These are phyloP conservation scores for Acanthoscelides obtectus DNA, from an alignment of 2,888 invertebrate genomes.

Conservation along the genomic window DNA sequence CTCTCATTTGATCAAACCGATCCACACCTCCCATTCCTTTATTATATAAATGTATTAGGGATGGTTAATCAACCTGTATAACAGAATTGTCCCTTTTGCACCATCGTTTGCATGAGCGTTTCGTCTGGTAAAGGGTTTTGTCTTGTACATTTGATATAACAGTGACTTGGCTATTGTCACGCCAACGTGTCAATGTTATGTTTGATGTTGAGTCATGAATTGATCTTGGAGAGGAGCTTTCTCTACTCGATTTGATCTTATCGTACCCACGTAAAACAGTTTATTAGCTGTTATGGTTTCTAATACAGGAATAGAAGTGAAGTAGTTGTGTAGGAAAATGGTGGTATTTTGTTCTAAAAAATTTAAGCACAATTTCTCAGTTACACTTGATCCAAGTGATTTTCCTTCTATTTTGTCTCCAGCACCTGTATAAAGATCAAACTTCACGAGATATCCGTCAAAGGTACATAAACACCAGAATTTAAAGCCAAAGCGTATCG, in stretches of 20 bases:
- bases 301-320: conserved; percentile 4
- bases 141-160: no score
- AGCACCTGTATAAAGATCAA: no score
- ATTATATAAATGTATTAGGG: no score
- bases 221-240: conserved; percentile 13
- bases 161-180: no score
- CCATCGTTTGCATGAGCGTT: background rate
- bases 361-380: conserved; percentile 1
- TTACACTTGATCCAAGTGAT: no score
- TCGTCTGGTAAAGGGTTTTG: no score
- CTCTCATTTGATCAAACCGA: no score
- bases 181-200: background rate
- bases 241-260: conserved; percentile 11
- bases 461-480: conserved; percentile 10
- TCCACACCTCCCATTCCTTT: no score
- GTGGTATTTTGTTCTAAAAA: background rate
- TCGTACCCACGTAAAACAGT: conserved; percentile 7
- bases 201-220: conserved; percentile 1
- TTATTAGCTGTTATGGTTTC: conserved; percentile 1
- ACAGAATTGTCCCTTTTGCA: background rate
- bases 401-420: no score
- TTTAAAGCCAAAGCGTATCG: conserved; percentile 21
- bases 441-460: conserved; percentile 9
- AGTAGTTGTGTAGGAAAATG: conserved; percentile 2
- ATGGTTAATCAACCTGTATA: conserved; percentile 4